These are phyloP conservation scores for Calliopsis andreniformis DNA, from an alignment of 1,140 invertebrate species.

Conservation along the genomic window DNA sequence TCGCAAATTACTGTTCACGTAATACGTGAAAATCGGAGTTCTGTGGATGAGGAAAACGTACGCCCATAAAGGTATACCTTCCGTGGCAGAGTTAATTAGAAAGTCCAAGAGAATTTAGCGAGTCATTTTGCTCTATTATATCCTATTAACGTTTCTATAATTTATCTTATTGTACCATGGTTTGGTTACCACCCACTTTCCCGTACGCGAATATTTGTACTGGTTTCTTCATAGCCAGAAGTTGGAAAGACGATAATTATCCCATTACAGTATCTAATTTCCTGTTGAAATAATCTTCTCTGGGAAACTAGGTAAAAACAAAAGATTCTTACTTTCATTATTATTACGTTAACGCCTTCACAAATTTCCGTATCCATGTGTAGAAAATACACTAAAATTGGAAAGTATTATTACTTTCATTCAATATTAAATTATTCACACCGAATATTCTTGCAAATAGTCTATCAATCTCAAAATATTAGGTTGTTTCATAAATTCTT, in stretches of 20 bases:
- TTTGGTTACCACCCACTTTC: background rate
- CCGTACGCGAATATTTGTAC: background rate
- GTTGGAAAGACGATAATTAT: slow-evolving; percentile 36
- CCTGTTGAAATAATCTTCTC: slow-evolving; percentile 11
- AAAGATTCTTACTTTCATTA: slow-evolving; percentile 29
- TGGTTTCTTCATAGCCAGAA: background rate
- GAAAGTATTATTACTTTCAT: too few species aligned
- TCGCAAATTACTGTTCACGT: background rate
- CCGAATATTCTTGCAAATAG: too few species aligned
- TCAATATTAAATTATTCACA: too few species aligned
- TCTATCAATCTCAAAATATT: too few species aligned
- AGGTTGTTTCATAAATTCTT: too few species aligned
- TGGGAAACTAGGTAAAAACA: too few species aligned
- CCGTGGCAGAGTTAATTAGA: slow-evolving; percentile 21
- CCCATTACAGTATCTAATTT: background rate
- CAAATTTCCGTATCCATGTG: background rate
- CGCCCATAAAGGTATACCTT: background rate
- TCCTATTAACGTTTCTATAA: slow-evolving; percentile 26
- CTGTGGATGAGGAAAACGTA: background rate
- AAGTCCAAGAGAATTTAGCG: background rate
- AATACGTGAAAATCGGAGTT: background rate
- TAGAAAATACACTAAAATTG: too few species aligned
- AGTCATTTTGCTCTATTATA: slow-evolving; percentile 29
- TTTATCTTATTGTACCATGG: background rate
- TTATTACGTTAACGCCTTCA: slow-evolving; percentile 14